These are phyloP conservation scores for Morpho deidamia DNA, from an alignment of 2,888 invertebrate genomes.

Conservation along the genomic window DNA sequence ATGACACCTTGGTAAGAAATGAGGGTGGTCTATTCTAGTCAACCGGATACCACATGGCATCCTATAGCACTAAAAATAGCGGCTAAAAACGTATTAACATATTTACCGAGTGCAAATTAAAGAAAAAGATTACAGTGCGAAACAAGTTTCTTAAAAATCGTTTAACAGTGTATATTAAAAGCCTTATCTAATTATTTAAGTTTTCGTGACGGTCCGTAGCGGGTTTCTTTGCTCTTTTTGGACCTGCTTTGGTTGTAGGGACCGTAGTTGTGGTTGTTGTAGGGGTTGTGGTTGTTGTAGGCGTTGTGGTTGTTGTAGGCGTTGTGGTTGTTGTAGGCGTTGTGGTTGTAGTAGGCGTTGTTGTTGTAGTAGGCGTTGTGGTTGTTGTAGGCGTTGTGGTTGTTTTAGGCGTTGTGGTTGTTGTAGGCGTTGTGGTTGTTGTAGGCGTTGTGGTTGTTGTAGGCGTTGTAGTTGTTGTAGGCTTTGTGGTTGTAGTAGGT, in stretches of 20 bases:
- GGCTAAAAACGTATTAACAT: too few relatives aligned
- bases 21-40: too few relatives aligned
- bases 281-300: conserved; percentile 12
- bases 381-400: conserved; percentile 16
- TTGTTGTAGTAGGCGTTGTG: conserved; percentile 14
- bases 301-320: conserved; percentile 7
- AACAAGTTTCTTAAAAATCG: background rate
- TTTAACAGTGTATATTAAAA: too few relatives aligned
- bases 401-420: too few relatives aligned
- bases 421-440: conserved; percentile 10
- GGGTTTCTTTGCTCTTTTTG: conserved; percentile 17
- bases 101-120: too few relatives aligned
- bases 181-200: conserved; percentile 17
- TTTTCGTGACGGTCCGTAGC: conserved; percentile 30
- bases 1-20: too few relatives aligned
- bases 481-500: conserved; percentile 11
- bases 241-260: conserved; percentile 11
- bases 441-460: conserved; percentile 11
- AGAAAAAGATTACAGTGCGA: too few relatives aligned
- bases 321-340: conserved; percentile 11
- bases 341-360: conserved; percentile 8
- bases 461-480: conserved; percentile 14
- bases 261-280: conserved; percentile 17
- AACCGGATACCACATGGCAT: too few relatives aligned
- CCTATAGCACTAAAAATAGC: too few relatives aligned